Conservation (phyloP, 2,113 vertebrate genomes). For the Bucco capensis region DNA sequence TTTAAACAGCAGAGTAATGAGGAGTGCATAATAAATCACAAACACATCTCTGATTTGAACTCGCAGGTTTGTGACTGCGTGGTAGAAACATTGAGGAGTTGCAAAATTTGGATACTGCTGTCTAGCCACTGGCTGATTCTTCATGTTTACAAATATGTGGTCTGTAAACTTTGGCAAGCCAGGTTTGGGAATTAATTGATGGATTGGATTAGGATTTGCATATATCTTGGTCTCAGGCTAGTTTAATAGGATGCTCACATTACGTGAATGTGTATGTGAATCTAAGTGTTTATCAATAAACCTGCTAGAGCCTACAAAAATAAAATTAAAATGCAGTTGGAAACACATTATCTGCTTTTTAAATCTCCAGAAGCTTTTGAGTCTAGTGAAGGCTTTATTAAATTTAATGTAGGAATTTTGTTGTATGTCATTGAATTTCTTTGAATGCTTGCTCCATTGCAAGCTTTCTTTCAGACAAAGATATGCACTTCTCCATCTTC, state of each 20-base stretch:
- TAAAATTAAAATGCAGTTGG: background rate
- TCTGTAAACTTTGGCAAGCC: background rate
- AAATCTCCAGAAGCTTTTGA: background rate
- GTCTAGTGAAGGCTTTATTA: background rate
- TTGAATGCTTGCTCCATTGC: background rate
- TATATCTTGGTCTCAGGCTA: background rate
- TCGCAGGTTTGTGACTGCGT: background rate
- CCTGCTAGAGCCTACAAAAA: background rate
- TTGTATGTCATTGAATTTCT: constrained; percentile 15
- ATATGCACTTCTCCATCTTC: background rate
- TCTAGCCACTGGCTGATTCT: background rate
- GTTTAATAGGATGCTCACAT: background rate
- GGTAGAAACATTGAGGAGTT: background rate
- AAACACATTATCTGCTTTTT: background rate
- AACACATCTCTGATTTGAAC: background rate
- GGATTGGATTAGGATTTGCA: background rate
- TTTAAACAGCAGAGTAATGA: background rate
- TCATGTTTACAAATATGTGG: background rate
- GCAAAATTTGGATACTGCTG: accelerated
- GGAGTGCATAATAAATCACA: background rate
- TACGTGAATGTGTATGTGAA: background rate
- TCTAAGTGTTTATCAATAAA: background rate
- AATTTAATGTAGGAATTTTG: background rate
- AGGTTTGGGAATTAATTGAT: background rate
- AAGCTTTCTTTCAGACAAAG: background rate